Base-by-base conservation (phyloP, 1,140 invertebrate species). In the Ctenoplectra terminalis region DNA sequence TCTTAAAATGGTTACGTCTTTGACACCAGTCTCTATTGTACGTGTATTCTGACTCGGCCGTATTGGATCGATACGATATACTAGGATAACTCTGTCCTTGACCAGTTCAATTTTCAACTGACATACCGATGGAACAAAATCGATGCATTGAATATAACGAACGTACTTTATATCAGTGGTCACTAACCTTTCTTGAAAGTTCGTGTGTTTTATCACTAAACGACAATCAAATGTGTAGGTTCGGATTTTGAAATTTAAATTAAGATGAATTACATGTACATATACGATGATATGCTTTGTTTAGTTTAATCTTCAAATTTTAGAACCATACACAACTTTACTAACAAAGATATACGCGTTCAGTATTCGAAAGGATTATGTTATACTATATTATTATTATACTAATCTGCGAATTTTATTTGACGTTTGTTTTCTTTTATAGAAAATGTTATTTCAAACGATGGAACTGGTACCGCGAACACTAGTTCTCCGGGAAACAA, bases 401-500 rank as follows among this genome's bases (percentile, higher is more conserved):
- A n/a, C n/a, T n/a, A 9, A 40, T 40, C 9, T 26, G n/a, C 52
- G 9, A n/a, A 26, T 26, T 54, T 56, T 20, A 4, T 20, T 5
- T 1, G 1, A 15, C 13, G 7, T 0, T 0, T 29, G 2, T 17
- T 34, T 2, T 0, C 46, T 70, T 80, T 92, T 92, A 88, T 93
- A 95, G 83, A 93, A 94, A 94, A 95, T 88, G 92, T 94, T 84
- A 90, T 93, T 56, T 92, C 93, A 52, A 94, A 94, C 90, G 95
- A 96, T 89, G 94, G 94, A 66, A 93, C 92, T 69, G 94, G 92
- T 64, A 92, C 94, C 29, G 93, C 93, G 69, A 95, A 94, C 79
- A 95, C 94, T 69, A 95, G 95, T 81, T 97, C 96, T 81, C 96
- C 96, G 31, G 96, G 97, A 61, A 97, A 97, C 92, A 97, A 97